phyloP scores from a whole-genome alignment of 2,113 vertebrate genomes.

The Conger conger region DNA sequence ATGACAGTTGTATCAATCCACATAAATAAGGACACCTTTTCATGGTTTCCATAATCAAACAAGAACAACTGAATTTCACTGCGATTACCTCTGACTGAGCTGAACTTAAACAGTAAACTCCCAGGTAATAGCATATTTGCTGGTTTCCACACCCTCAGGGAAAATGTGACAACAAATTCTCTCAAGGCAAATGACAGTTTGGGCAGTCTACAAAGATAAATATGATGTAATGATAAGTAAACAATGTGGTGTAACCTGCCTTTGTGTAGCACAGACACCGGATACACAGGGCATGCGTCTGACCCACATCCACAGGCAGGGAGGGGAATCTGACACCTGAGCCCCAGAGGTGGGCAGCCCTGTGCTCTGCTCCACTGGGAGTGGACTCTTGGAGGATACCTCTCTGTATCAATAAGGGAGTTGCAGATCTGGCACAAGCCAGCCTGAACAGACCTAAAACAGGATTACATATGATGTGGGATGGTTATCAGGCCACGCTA shows the following conservation, averaged over 20 bases:
- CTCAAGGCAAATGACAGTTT: neutral
- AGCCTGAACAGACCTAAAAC: neutral
- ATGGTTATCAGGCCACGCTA: neutral
- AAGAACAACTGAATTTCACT: neutral
- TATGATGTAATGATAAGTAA: neutral
- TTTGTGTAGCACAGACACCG: neutral
- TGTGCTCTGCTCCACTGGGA: neutral
- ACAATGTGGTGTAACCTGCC: neutral
- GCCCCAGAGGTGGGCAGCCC: neutral
- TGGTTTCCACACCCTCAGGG: neutral
- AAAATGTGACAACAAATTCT: neutral
- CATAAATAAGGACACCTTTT: neutral
- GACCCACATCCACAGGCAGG: neutral
- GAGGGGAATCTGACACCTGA: neutral
- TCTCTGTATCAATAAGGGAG: neutral
- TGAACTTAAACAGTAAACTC: neutral
- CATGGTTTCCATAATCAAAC: neutral
- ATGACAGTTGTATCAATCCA: neutral
- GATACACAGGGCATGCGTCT: neutral
- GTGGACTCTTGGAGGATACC: no score
- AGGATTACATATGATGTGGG: neutral
- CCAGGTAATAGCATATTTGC: neutral
- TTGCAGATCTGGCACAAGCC: neutral
- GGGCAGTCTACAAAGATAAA: neutral
- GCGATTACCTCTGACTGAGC: neutral